phyloP scores from a whole-genome alignment of 2,888 invertebrate genomes.

The Anthrax anthrax region DNA sequence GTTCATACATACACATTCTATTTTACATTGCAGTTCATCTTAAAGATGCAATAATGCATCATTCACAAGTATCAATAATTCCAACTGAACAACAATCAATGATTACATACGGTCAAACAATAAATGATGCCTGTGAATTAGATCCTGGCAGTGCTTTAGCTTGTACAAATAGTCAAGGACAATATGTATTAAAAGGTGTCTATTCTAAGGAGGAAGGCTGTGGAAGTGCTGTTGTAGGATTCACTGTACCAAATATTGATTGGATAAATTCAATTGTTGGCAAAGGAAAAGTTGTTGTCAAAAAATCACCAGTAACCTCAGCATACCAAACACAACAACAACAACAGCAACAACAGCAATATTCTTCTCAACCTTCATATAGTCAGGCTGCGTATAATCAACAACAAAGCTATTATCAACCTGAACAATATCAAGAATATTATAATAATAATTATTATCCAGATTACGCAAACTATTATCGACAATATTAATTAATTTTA shows the following conservation, averaged over 20 bases:
- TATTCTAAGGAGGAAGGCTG: conserved; percentile 63
- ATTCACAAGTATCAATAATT: conserved; percentile 47
- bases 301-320: not conserved
- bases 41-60: conserved; percentile 60
- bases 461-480: not conserved
- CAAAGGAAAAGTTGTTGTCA: not conserved
- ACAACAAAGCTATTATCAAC: not conserved
- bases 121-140: conserved; percentile 61
- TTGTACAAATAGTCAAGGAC: conserved; percentile 54
- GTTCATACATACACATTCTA: conserved; percentile 1
- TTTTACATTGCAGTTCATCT: conserved; percentile 45
- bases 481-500: not conserved
- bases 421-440: not conserved
- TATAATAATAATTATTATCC: not conserved
- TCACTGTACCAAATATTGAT: conserved; percentile 45
- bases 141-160: conserved; percentile 72
- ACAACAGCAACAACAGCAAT: not conserved
- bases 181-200: conserved; percentile 55
- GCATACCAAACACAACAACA: not conserved
- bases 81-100: conserved; percentile 40
- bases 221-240: conserved; percentile 42
- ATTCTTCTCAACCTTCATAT: not conserved
- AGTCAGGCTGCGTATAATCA: not conserved
- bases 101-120: conserved; percentile 53
- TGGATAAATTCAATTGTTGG: conserved; percentile 33